A percentile compares a stretch with the other conserved stretches of the same genome.
Evolutionary conservation across 2,113 vertebrate genomes (phyloP).

Genomic region (Lichenostomus cassidix): DNA sequence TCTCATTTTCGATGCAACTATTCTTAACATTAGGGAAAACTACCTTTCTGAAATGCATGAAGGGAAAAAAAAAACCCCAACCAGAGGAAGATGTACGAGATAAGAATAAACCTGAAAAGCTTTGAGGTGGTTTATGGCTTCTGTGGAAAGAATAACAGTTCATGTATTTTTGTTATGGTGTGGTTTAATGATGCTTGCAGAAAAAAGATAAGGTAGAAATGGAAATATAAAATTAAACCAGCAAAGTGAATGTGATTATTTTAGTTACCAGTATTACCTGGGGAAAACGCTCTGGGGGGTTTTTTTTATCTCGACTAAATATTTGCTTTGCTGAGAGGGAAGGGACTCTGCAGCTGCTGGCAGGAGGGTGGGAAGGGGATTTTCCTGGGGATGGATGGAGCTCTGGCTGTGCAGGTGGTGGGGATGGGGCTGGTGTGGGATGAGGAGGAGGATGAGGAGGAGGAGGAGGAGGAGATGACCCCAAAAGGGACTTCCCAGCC

Average conservation of each 20-base stretch:
- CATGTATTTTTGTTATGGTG: constrained; percentile 68
- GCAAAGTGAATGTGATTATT: constrained; percentile 67
- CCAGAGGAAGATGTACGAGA: constrained; percentile 56
- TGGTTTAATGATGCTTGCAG: constrained; percentile 70
- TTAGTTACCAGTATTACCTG: constrained; percentile 65
- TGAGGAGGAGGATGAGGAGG: neutral
- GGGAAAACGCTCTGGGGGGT: constrained; percentile 8
- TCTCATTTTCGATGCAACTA: constrained; percentile 62
- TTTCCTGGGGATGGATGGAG: neutral
- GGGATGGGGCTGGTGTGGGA: neutral
- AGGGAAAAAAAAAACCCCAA: neutral
- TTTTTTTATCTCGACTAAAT: constrained; percentile 54
- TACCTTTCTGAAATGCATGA: constrained; percentile 60
- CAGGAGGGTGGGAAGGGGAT: neutral
- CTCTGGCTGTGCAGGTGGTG: neutral
- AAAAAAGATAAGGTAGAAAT: constrained; percentile 65
- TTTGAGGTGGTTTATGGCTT: constrained; percentile 69
- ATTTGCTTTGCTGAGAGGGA: constrained; percentile 49
- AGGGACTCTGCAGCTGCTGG: neutral
- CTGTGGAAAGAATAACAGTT: constrained; percentile 64
- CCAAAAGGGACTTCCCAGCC: neutral
- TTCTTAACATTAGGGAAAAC: constrained; percentile 61
- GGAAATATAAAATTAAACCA: constrained; percentile 69
- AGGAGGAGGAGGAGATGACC: neutral
- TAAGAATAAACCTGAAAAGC: constrained; percentile 68